Percentiles rank a stretch among this genome's conserved stretches.
Conservation (phyloP, 1,140 invertebrate genomes). For the Semibalanus balanoides region DNA sequence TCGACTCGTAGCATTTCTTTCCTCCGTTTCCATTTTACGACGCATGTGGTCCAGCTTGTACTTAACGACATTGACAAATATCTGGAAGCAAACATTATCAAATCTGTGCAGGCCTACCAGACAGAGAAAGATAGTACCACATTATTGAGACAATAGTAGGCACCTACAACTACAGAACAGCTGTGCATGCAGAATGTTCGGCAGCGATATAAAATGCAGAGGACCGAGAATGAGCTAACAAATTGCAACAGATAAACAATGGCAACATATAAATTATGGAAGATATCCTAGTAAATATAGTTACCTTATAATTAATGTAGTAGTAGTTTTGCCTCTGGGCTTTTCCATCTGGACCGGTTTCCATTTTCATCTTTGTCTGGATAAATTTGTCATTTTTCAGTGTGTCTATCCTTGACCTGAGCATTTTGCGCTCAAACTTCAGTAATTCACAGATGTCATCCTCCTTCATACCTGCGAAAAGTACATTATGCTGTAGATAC, state of each 20-base stretch:
- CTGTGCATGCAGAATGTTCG: too few relatives aligned
- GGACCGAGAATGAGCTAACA: too few relatives aligned
- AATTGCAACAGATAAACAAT: too few relatives aligned
- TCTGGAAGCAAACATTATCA: constrained; percentile 32
- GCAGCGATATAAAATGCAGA: too few relatives aligned
- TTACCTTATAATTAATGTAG: constrained; percentile 87
- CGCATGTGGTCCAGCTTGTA: constrained; percentile 93
- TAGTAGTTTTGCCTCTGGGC: constrained; percentile 95
- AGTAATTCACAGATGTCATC: constrained; percentile 86
- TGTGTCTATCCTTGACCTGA: constrained; percentile 67
- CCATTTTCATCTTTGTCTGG: constrained; percentile 80
- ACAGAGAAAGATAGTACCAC: too few relatives aligned
- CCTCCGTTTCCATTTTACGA: constrained; percentile 73
- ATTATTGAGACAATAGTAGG: too few relatives aligned
- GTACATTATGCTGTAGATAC: too few relatives aligned
- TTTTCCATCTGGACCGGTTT: constrained; percentile 88
- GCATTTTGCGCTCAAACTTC: constrained; percentile 88
- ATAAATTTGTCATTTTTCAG: constrained; percentile 88
- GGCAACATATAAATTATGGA: too few relatives aligned
- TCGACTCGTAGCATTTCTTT: constrained; percentile 81
- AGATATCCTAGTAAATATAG: not conserved
- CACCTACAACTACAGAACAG: too few relatives aligned
- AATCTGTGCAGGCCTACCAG: too few relatives aligned
- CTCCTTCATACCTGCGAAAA: constrained; percentile 55
- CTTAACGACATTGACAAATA: constrained; percentile 92